These are phyloP conservation scores for Oncopeltus fasciatus DNA, from an alignment of 1,140 invertebrate species.

Conservation along the genomic window DNA sequence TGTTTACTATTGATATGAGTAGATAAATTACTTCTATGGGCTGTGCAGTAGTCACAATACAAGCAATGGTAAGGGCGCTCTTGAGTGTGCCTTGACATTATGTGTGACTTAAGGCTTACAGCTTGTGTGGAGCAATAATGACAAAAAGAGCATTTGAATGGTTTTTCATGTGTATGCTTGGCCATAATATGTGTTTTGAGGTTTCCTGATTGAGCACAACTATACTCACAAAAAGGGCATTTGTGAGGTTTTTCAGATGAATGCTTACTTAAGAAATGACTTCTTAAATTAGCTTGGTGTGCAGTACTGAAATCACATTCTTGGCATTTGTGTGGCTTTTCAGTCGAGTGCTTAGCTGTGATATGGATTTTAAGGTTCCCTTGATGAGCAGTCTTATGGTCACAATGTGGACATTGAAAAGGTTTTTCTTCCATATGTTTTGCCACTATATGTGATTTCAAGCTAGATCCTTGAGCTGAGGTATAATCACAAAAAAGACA, in stretches of 20 bases:
- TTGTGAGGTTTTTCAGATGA: not conserved
- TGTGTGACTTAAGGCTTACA: not conserved
- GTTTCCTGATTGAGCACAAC: not conserved
- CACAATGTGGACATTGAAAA: not conserved
- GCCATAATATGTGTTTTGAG: not conserved
- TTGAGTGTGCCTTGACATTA: not conserved
- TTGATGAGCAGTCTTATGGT: not conserved
- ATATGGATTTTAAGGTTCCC: not conserved
- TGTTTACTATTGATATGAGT: not conserved
- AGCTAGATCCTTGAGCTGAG: not conserved
- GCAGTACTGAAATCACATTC: not conserved
- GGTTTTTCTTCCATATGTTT: slow-evolving; percentile 4
- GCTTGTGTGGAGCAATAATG: not conserved
- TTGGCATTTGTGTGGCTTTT: not conserved
- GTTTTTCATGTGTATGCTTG: slow-evolving; percentile 7
- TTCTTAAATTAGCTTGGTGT: not conserved
- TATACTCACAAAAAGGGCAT: not conserved
- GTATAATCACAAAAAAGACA: not conserved
- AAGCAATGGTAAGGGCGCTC: not conserved
- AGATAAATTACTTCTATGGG: not conserved
- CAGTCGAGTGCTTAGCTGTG: not conserved
- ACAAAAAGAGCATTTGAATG: not conserved
- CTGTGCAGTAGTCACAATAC: not conserved
- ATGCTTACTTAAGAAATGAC: not conserved
- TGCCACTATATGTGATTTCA: not conserved